Conservation (phyloP, 2,113 vertebrate species). For the Psilopsiagon aymara region DNA sequence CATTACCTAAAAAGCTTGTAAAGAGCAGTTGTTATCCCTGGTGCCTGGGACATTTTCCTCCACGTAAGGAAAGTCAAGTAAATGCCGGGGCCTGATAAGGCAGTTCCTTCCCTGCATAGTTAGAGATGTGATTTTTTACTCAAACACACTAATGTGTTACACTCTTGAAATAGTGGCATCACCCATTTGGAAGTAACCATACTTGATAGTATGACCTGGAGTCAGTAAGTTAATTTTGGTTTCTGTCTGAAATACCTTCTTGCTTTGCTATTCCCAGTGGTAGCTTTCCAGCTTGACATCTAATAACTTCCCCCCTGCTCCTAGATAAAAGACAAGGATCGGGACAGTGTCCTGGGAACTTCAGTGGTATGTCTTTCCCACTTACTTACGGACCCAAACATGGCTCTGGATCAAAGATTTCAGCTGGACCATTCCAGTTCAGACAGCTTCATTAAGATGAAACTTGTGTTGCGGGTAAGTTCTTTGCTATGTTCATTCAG, state of each 20-base stretch:
- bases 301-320: not conserved
- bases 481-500: rapidly evolving
- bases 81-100: not conserved
- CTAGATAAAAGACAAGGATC: slow-evolving; percentile 87
- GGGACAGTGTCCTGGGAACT: slow-evolving; percentile 83
- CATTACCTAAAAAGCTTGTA: not conserved
- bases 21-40: not conserved
- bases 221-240: not conserved
- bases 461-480: slow-evolving; percentile 87
- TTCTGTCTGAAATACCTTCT: not conserved
- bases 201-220: not conserved
- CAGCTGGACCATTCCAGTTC: slow-evolving; percentile 87
- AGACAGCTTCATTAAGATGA: slow-evolving; percentile 91
- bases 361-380: slow-evolving; percentile 81
- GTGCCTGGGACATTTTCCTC: not conserved
- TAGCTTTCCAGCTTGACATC: not conserved
- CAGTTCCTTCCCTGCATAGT: not conserved
- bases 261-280: not conserved
- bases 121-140: not conserved
- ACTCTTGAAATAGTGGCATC: not conserved
- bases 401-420: slow-evolving; percentile 88
- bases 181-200: not conserved
- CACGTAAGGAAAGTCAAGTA: not conserved
- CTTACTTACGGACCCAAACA: slow-evolving; percentile 78
- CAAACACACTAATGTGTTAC: not conserved